Percentiles rank a stretch among this genome's conserved stretches.
Evolutionary conservation across 2,888 invertebrate species (phyloP).

Genomic region (Pterobdella sp.): DNA sequence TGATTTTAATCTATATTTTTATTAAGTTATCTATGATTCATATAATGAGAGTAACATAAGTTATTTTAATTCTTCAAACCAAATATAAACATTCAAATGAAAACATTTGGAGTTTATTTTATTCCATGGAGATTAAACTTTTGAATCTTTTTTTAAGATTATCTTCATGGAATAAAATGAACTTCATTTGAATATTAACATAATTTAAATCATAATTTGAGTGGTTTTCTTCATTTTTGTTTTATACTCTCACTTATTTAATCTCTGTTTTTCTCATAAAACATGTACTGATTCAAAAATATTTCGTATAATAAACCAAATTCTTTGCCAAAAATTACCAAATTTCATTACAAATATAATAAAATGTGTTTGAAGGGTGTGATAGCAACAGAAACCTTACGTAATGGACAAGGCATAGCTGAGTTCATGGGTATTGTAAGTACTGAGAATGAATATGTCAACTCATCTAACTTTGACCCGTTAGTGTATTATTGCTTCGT

Average conservation of each 20-base stretch:
- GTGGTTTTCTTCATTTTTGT: too few relatives aligned
- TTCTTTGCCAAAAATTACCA: not conserved
- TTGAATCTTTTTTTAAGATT: too few relatives aligned
- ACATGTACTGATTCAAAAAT: too few relatives aligned
- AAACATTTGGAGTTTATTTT: too few relatives aligned
- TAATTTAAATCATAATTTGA: too few relatives aligned
- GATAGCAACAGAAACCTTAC: conserved; percentile 4
- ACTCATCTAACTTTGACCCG: not conserved
- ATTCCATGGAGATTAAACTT: too few relatives aligned
- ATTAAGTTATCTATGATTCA: not conserved
- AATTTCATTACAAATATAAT: not conserved
- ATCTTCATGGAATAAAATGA: too few relatives aligned
- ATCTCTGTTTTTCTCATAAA: too few relatives aligned
- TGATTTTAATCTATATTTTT: not conserved
- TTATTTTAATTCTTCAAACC: not conserved
- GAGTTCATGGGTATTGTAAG: not conserved
- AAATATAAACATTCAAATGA: not conserved
- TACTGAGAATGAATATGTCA: conserved; percentile 2
- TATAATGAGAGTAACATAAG: too few relatives aligned
- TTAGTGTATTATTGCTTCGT: not conserved
- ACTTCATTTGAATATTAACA: too few relatives aligned
- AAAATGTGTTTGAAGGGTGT: not conserved
- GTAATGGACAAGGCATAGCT: not conserved
- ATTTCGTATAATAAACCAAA: too few relatives aligned
- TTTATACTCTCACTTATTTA: too few relatives aligned